A percentile compares a stretch with the other conserved stretches of the same genome.
Conservation (phyloP, 2,888 invertebrate species). For the Bembecia ichneumoniformis region DNA sequence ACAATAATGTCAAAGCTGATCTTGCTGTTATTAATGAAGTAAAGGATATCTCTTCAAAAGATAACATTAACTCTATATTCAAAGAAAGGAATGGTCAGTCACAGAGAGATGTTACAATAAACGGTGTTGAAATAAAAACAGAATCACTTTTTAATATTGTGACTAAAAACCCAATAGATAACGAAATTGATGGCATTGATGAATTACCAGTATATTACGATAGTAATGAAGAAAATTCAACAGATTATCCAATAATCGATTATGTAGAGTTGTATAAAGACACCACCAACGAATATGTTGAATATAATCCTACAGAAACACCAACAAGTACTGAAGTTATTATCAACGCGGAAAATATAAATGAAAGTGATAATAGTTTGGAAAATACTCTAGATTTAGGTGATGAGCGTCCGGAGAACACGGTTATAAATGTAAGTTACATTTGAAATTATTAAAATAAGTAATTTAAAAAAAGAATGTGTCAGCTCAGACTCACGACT, state of each 20-base stretch:
- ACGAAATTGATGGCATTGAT: constrained; percentile 18
- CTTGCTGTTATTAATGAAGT: background rate
- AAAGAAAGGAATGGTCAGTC: background rate
- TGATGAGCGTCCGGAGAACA: no score
- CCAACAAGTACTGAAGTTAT: constrained; percentile 5
- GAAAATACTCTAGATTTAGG: no score
- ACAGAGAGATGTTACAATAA: no score
- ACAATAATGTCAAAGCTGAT: background rate
- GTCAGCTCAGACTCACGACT: no score
- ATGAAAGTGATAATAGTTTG: constrained; percentile 1
- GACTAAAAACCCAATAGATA: background rate
- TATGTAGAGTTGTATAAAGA: constrained; percentile 56
- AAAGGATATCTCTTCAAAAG: background rate
- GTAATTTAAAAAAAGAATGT: no score
- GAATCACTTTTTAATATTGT: background rate
- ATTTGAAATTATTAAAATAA: no score
- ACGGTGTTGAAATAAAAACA: background rate
- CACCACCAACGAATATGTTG: constrained; percentile 42
- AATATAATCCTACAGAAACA: constrained; percentile 22
- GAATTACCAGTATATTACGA: constrained; percentile 19
- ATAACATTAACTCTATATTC: background rate
- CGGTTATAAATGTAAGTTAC: no score
- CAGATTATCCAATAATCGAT: constrained; percentile 51
- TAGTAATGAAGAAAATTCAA: constrained; percentile 32
- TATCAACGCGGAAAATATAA: constrained; percentile 3